Percentiles rank a stretch among this genome's conserved stretches.
Conservation (phyloP, 2,888 invertebrate species). For the Oligia strigilis region DNA sequence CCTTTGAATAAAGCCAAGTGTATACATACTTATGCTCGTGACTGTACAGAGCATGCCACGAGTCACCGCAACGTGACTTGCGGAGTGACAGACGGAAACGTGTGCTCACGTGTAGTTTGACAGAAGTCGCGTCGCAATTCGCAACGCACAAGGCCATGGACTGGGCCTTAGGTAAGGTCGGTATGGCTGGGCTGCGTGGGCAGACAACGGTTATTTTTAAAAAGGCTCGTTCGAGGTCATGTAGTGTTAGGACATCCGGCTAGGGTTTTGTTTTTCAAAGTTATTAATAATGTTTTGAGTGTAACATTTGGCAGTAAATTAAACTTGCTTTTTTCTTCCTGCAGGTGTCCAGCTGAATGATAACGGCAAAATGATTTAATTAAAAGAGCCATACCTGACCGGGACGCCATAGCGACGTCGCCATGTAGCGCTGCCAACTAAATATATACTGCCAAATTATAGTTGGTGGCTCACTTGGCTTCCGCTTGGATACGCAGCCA, state of each 20-base stretch:
- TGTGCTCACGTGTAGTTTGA: background rate
- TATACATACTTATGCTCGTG: too few relatives aligned
- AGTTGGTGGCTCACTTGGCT: too few relatives aligned
- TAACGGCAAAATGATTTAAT: background rate
- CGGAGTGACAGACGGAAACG: background rate
- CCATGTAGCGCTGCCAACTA: too few relatives aligned
- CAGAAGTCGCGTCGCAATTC: background rate
- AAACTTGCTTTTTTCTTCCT: background rate
- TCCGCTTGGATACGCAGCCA: too few relatives aligned
- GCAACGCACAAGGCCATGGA: background rate
- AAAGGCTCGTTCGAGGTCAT: slow-evolving; percentile 2
- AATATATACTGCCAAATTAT: too few relatives aligned
- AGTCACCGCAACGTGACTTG: background rate
- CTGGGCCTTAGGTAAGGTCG: slow-evolving; percentile 18
- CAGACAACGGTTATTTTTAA: slow-evolving; percentile 34
- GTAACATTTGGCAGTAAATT: background rate
- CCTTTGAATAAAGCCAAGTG: too few relatives aligned
- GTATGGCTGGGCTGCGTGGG: slow-evolving; percentile 18
- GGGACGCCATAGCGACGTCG: too few relatives aligned
- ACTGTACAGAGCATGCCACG: background rate
- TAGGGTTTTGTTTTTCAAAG: background rate
- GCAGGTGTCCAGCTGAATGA: background rate
- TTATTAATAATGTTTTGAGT: background rate
- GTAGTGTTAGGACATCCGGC: slow-evolving; percentile 9
- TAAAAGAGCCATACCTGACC: too few relatives aligned